These are phyloP conservation scores for Dasypogon diadema DNA, from an alignment of 2,888 invertebrate genomes.

Conservation along the genomic window DNA sequence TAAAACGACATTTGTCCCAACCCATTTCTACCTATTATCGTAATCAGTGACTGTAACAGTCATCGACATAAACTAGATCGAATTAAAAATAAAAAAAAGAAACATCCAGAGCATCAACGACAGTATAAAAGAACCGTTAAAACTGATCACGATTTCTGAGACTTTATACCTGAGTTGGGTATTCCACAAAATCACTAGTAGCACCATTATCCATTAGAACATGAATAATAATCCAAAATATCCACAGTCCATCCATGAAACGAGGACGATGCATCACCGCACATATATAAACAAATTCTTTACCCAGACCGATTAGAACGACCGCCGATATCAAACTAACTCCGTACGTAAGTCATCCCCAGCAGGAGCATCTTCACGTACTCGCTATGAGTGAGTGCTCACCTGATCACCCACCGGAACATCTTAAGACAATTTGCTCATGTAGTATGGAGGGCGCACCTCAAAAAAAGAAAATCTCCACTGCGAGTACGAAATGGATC, in stretches of 20 bases:
- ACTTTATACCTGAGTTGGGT: slow-evolving; percentile 38
- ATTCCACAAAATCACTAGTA: slow-evolving; percentile 35
- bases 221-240: background rate
- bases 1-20: slow-evolving; percentile 4
- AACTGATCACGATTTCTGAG: background rate
- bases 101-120: background rate
- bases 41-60: slow-evolving; percentile 34
- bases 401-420: slow-evolving; percentile 52
- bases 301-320: background rate
- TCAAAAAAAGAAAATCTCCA: slow-evolving; percentile 5
- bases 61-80: background rate
- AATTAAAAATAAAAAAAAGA: background rate
- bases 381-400: slow-evolving; percentile 44
- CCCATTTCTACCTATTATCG: slow-evolving; percentile 30
- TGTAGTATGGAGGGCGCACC: slow-evolving; percentile 10
- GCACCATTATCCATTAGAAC: background rate
- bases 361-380: slow-evolving; percentile 23
- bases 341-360: slow-evolving; percentile 10
- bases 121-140: background rate
- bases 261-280: background rate
- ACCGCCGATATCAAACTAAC: slow-evolving; percentile 26
- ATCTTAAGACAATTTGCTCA: slow-evolving; percentile 26
- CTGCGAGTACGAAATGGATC: background rate
- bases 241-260: background rate
- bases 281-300: background rate